Evolutionary conservation across 2,113 vertebrate genomes (phyloP).

Genomic region (Ivindomyrus marchei): DNA sequence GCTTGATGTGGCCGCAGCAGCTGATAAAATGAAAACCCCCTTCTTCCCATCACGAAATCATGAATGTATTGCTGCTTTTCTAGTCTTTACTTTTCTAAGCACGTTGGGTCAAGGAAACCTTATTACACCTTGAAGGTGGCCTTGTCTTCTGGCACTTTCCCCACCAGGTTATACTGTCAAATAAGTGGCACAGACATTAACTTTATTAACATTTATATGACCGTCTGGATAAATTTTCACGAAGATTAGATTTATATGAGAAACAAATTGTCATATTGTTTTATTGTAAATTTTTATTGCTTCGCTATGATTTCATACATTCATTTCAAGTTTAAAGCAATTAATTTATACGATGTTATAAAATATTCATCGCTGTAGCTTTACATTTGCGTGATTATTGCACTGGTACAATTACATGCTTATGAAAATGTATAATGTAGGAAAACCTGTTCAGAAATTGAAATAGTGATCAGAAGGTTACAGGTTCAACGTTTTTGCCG

Average conservation of each 20-base stretch:
- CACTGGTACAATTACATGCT: neutral
- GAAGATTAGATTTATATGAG: neutral
- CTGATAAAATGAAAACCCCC: neutral
- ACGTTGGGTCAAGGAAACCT: neutral
- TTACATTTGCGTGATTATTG: neutral
- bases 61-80: neutral
- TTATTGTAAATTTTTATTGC: neutral
- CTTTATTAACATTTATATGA: neutral
- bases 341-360: neutral
- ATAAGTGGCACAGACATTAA: neutral
- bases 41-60: neutral
- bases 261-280: neutral
- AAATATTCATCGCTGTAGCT: neutral
- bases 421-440: neutral
- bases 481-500: neutral
- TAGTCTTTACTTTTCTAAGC: neutral
- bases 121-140: neutral
- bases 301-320: neutral
- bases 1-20: conserved; percentile 12
- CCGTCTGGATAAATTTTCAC: neutral
- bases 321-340: neutral
- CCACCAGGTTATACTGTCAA: neutral
- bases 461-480: neutral
- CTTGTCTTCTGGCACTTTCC: neutral
- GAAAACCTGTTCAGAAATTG: neutral